Percentiles rank a stretch among this genome's conserved stretches.
phyloP scores from a whole-genome alignment of 2,797 vertebrate species.

The Hippoglossus hippoglossus region DNA sequence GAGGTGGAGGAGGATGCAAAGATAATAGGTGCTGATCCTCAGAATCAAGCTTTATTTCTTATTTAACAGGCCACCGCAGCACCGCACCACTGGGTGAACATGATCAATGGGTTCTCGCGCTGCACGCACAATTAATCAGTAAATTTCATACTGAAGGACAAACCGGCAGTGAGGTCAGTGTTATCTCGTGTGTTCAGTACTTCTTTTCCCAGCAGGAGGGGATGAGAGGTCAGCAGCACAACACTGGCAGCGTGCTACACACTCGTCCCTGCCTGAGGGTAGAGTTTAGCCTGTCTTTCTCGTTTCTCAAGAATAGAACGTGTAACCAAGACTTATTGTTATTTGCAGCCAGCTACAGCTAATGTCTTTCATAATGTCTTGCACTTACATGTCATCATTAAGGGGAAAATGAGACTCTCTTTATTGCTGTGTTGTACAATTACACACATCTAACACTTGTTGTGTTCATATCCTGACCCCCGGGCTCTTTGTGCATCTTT shows the following conservation, averaged over 20 bases:
- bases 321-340: slow-evolving; percentile 30
- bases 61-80: slow-evolving; percentile 73
- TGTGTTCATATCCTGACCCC: slow-evolving; percentile 42
- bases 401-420: slow-evolving; percentile 19
- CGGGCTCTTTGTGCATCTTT: slow-evolving; percentile 48
- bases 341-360: slow-evolving; percentile 13
- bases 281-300: slow-evolving; percentile 26
- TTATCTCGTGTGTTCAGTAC: slow-evolving; percentile 76
- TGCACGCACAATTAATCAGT: slow-evolving; percentile 78
- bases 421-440: slow-evolving; percentile 25
- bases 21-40: slow-evolving; percentile 64
- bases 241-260: slow-evolving; percentile 14
- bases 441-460: slow-evolving; percentile 29
- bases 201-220: slow-evolving; percentile 48
- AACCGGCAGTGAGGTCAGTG: slow-evolving; percentile 73
- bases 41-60: slow-evolving; percentile 70
- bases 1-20: slow-evolving; percentile 23
- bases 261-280: slow-evolving; percentile 32
- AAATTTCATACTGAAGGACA: slow-evolving; percentile 77
- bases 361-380: slow-evolving; percentile 19
- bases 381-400: slow-evolving; percentile 36
- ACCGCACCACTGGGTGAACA: slow-evolving; percentile 52
- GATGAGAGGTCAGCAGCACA: slow-evolving; percentile 35
- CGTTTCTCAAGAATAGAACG: slow-evolving; percentile 8
- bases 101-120: slow-evolving; percentile 71